A percentile compares a stretch with the other conserved stretches of the same genome.
These are phyloP conservation scores for Harpagoxenus sublaevis DNA, from an alignment of 2,888 invertebrate genomes.

Conservation along the genomic window DNA sequence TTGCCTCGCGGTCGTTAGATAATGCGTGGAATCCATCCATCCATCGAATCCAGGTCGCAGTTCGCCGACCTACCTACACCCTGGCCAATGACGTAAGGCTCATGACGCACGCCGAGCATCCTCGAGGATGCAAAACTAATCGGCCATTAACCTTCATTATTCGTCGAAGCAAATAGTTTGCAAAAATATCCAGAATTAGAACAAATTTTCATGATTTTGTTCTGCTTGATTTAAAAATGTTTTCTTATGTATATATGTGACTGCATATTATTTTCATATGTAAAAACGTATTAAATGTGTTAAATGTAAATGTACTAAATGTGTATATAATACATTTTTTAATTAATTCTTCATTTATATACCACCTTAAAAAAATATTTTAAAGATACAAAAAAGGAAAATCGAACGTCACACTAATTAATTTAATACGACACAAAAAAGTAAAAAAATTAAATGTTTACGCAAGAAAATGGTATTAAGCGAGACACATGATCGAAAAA, in stretches of 20 bases:
- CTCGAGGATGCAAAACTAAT: conserved; percentile 35
- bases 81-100: conserved; percentile 44
- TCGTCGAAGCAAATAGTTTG: neutral
- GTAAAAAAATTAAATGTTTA: neutral
- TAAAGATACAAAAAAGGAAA: neutral
- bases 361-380: neutral
- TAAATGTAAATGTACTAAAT: no score
- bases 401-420: neutral
- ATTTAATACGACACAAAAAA: neutral
- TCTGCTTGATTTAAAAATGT: neutral
- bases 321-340: neutral
- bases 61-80: conserved; percentile 55
- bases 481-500: neutral
- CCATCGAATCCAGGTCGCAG: conserved; percentile 58
- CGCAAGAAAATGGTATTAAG: conserved; percentile 14
- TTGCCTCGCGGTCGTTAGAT: conserved; percentile 48
- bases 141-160: conserved; percentile 2
- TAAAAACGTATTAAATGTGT: no score
- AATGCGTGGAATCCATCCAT: conserved; percentile 60
- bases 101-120: conserved; percentile 38
- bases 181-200: neutral
- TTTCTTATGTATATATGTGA: neutral
- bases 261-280: neutral
- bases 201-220: neutral
- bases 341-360: neutral